Evolutionary conservation across 2,888 invertebrate genomes (phyloP), one percentile per base, ranked within the genome.

Genomic region (Caprella mutica): DNA sequence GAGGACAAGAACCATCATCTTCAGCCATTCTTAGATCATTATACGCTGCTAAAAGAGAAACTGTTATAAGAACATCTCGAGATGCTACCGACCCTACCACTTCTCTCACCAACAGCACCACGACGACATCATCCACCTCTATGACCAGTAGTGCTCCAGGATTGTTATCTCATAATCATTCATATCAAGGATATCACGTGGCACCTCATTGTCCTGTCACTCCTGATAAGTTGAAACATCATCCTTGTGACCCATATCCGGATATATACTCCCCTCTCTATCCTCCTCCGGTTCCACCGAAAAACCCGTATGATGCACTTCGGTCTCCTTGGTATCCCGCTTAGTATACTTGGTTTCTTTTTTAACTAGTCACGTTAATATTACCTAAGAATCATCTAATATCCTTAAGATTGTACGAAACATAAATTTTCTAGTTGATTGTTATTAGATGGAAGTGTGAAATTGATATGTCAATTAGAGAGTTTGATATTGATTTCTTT

Each of bases 201-300:
- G 93, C 93, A 4, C 93, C 93, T 53, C 94, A 94, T 52, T 90
- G 91, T n/a, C 93, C 93, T 3, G 93, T 93, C 1, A 93, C 93
- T 5, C 93, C 94, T 0, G 48, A 48, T 17, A 48, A 30, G 26
- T 30, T 48, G 6, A 48, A 48, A 30, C n/a, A n/a, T 6, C 48
- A 48, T 48, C 23, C 48, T 2, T 48, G 48, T 48, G 48, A 48
- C 21, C 48, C 48, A 6, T 48, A 48, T 21, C 19, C 48, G 2
- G 48, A 48, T n/a, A 27, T 48, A 6, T 48, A 48, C 19, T n/a
- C 48, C n/a, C 48, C 48, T 29, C 24, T 48, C 8, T 48, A 48
- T 29, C 17, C 48, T 8, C 48, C 29, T 8, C 5, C 48, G 3
- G 48, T 17, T 8, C 48, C 48, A 19, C 48, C 48, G 17, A 48